Base-by-base conservation (phyloP, 2,888 invertebrate genomes). In the Diarsia rubi region DNA sequence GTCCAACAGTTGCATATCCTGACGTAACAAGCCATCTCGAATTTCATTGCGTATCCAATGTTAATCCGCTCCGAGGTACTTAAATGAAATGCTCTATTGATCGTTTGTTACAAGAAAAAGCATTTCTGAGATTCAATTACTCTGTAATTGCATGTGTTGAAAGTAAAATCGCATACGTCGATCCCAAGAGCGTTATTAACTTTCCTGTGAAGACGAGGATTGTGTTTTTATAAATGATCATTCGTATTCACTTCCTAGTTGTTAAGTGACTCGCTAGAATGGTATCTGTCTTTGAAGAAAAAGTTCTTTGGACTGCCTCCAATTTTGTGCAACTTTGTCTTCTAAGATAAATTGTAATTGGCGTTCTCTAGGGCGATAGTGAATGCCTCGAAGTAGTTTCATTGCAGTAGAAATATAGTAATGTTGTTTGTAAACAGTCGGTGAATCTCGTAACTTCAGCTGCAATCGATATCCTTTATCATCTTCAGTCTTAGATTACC, bases 41-140 rank as follows among this genome's bases (percentile, higher is more conserved):
- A 88, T 88, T 85, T 84, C 88, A 79, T 84, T 86, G 83, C 81
- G 81, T 88, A 88, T 88, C 89, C 89, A 86, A 84, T 85, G 81
- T 77, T 87, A 86, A 79, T 86, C 79, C 82, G 81, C 81, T 67
- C 72, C 71, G 78, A 81, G 67, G 74, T 75, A 83, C 76, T 75
- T 86, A 80, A 86, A 86, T 87, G 87, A 88, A 86, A 88, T 88
- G 88, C 84, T 88, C 86, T 87, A 88, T 90, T 90, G 90, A 86
- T 85, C 83, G 79, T 71, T 76, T 73, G 76, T 70, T 75, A 81
- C 80, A 64, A 88, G 85, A 86, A 86, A 82, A 80, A 87, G 78
- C 81, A 86, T 82, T 72, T 84, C 79, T 72, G 75, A 82, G 81
- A 89, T 87, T 80, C 79, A 84, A 89, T 88, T 82, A 83, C 87